phyloP scores from a whole-genome alignment of 2,888 invertebrate species.

The Tribolium freemani region DNA sequence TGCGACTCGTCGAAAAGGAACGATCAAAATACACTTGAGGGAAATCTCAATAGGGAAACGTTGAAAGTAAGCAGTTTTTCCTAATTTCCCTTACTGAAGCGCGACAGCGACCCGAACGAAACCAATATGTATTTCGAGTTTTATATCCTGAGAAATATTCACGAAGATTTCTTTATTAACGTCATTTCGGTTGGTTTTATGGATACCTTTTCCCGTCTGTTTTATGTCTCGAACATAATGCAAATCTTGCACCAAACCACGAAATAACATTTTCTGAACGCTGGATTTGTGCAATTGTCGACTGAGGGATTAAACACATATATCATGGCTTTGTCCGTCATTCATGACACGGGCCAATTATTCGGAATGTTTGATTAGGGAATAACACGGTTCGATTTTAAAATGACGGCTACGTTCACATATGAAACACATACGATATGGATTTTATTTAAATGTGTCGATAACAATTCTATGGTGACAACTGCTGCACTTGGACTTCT shows the following conservation, averaged over 20 bases:
- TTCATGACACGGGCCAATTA: conserved; percentile 19
- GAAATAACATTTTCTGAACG: background rate
- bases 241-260: background rate
- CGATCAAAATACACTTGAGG: conserved; percentile 8
- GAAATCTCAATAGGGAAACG: conserved; percentile 9
- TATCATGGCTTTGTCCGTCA: conserved; percentile 24
- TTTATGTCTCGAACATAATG: conserved; percentile 10
- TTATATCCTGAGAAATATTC: conserved; percentile 11
- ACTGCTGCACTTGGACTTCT: conserved; percentile 24
- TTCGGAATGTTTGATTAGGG: conserved; percentile 10
- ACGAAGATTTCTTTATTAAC: conserved; percentile 15
- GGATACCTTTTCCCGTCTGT: background rate
- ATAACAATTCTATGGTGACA: conserved; percentile 8
- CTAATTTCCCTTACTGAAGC: conserved; percentile 9
- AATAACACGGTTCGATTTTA: background rate
- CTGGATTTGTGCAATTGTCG: conserved; percentile 11
- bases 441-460: conserved; percentile 13
- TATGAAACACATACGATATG: background rate
- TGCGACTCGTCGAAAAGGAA: conserved; percentile 1
- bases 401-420: background rate
- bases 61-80: conserved; percentile 7
- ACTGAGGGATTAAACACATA: conserved; percentile 17
- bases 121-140: conserved; percentile 1
- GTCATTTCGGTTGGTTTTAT: conserved; percentile 2
- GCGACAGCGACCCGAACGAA: background rate